A percentile compares a stretch with the other conserved stretches of the same genome.
Conservation (phyloP, 2,797 vertebrate species). For the Microchirus variegatus region DNA sequence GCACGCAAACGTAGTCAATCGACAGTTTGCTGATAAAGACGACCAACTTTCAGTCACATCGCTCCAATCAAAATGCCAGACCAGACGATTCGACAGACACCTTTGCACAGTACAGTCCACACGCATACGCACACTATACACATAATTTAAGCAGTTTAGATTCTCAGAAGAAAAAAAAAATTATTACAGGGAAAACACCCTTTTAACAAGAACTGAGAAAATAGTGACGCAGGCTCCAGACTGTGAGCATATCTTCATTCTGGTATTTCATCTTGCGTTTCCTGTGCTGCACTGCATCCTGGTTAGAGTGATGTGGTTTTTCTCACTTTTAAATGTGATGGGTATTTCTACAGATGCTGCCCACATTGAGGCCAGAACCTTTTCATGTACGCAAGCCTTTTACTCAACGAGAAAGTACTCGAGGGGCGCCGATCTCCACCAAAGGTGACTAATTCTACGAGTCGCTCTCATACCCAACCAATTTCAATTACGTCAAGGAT, state of each 20-base stretch:
- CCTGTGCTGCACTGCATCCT: conserved; percentile 64
- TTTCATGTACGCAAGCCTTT: conserved; percentile 34
- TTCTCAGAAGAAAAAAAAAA: conserved; percentile 62
- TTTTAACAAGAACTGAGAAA: conserved; percentile 63
- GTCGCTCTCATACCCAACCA: conserved; percentile 19
- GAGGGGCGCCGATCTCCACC: conserved; percentile 39
- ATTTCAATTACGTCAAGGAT: conserved; percentile 47
- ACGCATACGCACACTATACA: neutral
- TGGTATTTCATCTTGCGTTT: conserved; percentile 54
- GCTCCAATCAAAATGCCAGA: no score
- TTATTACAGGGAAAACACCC: conserved; percentile 55
- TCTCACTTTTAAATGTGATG: conserved; percentile 57
- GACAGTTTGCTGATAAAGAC: no score
- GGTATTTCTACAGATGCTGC: conserved; percentile 64
- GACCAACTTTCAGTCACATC: no score
- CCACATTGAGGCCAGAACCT: conserved; percentile 55
- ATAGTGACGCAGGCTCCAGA: conserved; percentile 56
- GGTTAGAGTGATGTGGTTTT: conserved; percentile 71
- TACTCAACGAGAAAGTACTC: conserved; percentile 56
- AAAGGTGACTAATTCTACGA: conserved; percentile 45
- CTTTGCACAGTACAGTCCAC: conserved; percentile 5
- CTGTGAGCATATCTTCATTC: conserved; percentile 51
- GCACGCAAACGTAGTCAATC: no score
- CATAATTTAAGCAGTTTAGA: conserved; percentile 25
- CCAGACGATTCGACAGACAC: no score